These are phyloP conservation scores for Margarornis squamiger DNA, from an alignment of 2,797 vertebrate species.

Conservation along the genomic window DNA sequence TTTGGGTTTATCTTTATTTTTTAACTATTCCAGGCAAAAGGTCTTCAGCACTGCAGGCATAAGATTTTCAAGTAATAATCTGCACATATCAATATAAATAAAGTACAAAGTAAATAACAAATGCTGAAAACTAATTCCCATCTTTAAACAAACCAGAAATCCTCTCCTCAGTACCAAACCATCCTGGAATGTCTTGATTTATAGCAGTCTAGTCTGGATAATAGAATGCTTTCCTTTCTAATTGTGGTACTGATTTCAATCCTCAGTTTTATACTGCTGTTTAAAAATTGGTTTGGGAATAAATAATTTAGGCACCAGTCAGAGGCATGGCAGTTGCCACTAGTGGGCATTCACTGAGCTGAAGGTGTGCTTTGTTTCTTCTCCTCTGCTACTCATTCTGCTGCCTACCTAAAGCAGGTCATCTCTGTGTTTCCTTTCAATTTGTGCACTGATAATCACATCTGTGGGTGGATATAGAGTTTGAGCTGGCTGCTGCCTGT, in stretches of 20 bases:
- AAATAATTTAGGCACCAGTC: not conserved
- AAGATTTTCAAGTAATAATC: constrained; percentile 7
- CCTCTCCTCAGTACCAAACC: not conserved
- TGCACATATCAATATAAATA: constrained; percentile 8
- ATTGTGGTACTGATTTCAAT: not conserved
- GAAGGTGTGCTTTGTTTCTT: not conserved
- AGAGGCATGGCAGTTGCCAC: not conserved
- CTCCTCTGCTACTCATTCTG: not conserved
- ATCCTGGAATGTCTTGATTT: not conserved
- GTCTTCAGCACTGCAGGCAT: not conserved
- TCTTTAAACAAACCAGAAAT: not conserved
- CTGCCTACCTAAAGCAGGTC: not conserved
- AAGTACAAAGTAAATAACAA: constrained; percentile 17
- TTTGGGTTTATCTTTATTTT: not conserved
- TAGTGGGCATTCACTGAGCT: not conserved
- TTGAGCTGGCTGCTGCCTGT: not conserved
- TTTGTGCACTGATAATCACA: not conserved
- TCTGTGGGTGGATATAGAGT: not conserved
- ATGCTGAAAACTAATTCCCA: not conserved
- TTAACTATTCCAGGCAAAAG: not conserved
- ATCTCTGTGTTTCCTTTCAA: not conserved
- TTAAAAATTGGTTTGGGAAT: not conserved
- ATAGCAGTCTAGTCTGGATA: not conserved
- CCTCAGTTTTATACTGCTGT: not conserved
- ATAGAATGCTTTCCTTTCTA: not conserved